Conservation (phyloP, 1,140 invertebrate genomes). For the Drosophila ercepeae region DNA sequence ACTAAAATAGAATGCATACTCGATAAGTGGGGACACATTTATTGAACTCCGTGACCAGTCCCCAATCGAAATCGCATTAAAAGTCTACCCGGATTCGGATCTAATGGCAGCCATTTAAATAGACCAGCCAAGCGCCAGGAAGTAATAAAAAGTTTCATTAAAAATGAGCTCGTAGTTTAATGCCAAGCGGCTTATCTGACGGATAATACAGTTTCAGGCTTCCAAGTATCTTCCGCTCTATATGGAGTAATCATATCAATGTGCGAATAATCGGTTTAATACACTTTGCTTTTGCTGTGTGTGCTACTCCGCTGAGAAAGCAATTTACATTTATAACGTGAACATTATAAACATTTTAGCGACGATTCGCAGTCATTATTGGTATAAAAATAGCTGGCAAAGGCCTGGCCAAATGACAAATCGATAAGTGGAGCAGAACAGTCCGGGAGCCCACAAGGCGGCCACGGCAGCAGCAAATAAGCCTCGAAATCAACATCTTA, state of each 20-base stretch:
- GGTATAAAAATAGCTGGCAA: slow-evolving; percentile 42
- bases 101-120: slow-evolving; percentile 52
- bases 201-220: slow-evolving; percentile 30
- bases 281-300: slow-evolving; percentile 7
- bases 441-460: neutral
- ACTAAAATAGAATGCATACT: no score
- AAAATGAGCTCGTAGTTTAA: slow-evolving; percentile 59
- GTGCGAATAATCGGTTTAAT: slow-evolving; percentile 44
- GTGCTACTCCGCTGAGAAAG: slow-evolving; percentile 10
- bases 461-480: neutral
- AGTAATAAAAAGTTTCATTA: slow-evolving; percentile 75
- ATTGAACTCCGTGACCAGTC: slow-evolving; percentile 19
- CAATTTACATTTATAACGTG: slow-evolving; percentile 56
- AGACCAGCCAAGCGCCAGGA: slow-evolving; percentile 47
- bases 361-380: slow-evolving; percentile 60
- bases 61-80: slow-evolving; percentile 68
- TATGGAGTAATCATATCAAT: slow-evolving; percentile 15
- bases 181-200: slow-evolving; percentile 65
- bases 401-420: slow-evolving; percentile 45
- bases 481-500: slow-evolving; percentile 24
- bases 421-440: slow-evolving; percentile 42
- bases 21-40: neutral
- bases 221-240: slow-evolving; percentile 29
- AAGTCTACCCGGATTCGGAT: slow-evolving; percentile 45
- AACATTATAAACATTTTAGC: slow-evolving; percentile 65